Conservation (phyloP, 2,888 invertebrate genomes). For the Sinhomidia bicolor region DNA sequence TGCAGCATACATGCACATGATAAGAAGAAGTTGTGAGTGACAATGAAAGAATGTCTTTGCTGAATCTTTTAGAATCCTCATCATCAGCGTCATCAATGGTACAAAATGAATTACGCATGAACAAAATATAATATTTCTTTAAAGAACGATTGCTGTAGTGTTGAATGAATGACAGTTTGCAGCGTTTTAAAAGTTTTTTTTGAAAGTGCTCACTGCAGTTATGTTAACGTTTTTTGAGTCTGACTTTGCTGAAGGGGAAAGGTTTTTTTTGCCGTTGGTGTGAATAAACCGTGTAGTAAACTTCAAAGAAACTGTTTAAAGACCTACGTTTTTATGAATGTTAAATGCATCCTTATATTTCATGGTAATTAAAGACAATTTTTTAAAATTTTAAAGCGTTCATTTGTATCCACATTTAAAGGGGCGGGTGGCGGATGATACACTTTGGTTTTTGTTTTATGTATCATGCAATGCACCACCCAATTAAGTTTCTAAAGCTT, state of each 20-base stretch:
- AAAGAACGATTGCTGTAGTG: background rate
- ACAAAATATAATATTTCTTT: background rate
- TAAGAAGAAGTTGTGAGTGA: slow-evolving; percentile 14
- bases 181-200: background rate
- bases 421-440: background rate
- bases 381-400: slow-evolving; percentile 27
- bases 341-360: slow-evolving; percentile 39
- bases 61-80: background rate
- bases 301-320: background rate
- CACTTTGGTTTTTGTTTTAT: slow-evolving; percentile 19
- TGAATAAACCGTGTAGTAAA: slow-evolving; percentile 48
- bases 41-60: slow-evolving; percentile 14
- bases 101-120: background rate
- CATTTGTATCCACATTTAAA: background rate
- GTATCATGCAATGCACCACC: background rate
- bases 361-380: slow-evolving; percentile 62
- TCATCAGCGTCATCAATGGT: background rate
- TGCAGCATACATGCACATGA: background rate
- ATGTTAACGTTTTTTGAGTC: background rate
- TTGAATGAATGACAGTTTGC: background rate
- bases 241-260: slow-evolving; percentile 30
- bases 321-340: background rate
- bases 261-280: background rate
- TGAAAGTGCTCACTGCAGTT: background rate
- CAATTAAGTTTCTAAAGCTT: slow-evolving; percentile 41